Conservation (phyloP, 1,140 invertebrate species). For the Neodiprion virginianus region DNA sequence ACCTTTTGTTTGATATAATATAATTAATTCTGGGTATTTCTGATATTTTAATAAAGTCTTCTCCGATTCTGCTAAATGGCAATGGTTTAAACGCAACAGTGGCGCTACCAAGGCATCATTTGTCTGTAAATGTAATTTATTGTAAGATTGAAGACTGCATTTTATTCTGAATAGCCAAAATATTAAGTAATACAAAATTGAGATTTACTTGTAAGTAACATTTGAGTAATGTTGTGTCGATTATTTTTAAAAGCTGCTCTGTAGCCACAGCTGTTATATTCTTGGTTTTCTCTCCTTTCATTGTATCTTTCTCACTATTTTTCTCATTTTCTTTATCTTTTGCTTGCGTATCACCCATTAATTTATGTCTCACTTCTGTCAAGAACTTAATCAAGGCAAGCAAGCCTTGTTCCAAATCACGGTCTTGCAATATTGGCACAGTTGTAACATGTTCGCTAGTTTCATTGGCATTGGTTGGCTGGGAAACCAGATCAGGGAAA, state of each 20-base stretch:
- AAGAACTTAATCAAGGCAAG: constrained; percentile 90
- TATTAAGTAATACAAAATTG: not conserved
- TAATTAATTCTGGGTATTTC: constrained; percentile 93
- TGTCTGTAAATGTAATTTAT: constrained; percentile 68
- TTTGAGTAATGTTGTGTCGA: constrained; percentile 95
- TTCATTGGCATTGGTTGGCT: constrained; percentile 66
- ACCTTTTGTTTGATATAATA: constrained; percentile 93
- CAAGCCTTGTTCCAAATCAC: constrained; percentile 88
- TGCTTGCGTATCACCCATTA: constrained; percentile 60
- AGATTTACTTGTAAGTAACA: constrained; percentile 87
- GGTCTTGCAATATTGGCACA: constrained; percentile 75
- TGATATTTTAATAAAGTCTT: constrained; percentile 84
- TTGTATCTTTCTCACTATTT: constrained; percentile 55
- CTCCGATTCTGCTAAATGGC: constrained; percentile 94
- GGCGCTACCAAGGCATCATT: constrained; percentile 94
- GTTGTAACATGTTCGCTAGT: constrained; percentile 48
- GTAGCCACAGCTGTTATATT: constrained; percentile 55
- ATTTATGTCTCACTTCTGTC: constrained; percentile 72
- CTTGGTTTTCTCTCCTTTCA: constrained; percentile 45
- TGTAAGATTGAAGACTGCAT: constrained; percentile 26
- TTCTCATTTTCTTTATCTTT: constrained; percentile 54
- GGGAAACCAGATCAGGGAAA: constrained; percentile 88
- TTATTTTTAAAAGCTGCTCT: constrained; percentile 85
- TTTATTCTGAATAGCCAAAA: constrained; percentile 11
- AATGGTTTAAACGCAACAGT: constrained; percentile 91